Percentiles rank a stretch among this genome's conserved stretches.
phyloP scores from a whole-genome alignment of 2,888 invertebrate genomes.

The Lasioglossum zephyrum region DNA sequence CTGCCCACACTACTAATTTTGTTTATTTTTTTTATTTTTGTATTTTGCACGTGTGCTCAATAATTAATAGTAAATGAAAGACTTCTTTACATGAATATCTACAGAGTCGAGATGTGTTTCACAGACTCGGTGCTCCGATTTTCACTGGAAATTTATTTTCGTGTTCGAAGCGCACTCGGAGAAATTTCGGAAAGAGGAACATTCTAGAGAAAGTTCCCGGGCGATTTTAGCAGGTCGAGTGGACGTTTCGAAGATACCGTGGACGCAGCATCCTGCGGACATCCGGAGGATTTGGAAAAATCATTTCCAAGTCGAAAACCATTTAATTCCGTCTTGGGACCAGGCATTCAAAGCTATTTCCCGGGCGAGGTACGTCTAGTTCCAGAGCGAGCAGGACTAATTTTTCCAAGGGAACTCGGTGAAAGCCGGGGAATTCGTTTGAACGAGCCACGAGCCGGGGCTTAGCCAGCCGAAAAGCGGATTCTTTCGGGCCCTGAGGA shows the following conservation, averaged over 20 bases:
- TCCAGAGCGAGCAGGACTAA: not conserved
- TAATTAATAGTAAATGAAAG: too few relatives aligned
- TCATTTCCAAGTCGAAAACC: not conserved
- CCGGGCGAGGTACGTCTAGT: not conserved
- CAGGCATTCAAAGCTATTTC: not conserved
- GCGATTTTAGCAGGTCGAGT: not conserved
- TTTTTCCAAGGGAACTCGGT: not conserved
- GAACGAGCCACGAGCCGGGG: constrained; percentile 1
- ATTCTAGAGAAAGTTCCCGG: not conserved
- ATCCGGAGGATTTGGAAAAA: not conserved
- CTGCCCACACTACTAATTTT: too few relatives aligned
- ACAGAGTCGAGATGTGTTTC: too few relatives aligned
- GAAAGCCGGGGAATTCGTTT: not conserved
- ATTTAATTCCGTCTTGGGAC: not conserved
- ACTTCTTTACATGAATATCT: too few relatives aligned
- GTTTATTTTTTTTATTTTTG: too few relatives aligned
- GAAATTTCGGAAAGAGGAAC: not conserved
- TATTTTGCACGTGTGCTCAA: too few relatives aligned
- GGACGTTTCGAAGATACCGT: not conserved
- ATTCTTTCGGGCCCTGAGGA: not conserved
- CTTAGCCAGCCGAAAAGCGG: not conserved
- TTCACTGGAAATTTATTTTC: not conserved
- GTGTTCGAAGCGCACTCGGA: not conserved
- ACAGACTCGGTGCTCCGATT: not conserved
- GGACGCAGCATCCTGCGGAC: not conserved